Base-by-base conservation (phyloP, 2,888 invertebrate genomes). In the Chrysomela aeneicollis region DNA sequence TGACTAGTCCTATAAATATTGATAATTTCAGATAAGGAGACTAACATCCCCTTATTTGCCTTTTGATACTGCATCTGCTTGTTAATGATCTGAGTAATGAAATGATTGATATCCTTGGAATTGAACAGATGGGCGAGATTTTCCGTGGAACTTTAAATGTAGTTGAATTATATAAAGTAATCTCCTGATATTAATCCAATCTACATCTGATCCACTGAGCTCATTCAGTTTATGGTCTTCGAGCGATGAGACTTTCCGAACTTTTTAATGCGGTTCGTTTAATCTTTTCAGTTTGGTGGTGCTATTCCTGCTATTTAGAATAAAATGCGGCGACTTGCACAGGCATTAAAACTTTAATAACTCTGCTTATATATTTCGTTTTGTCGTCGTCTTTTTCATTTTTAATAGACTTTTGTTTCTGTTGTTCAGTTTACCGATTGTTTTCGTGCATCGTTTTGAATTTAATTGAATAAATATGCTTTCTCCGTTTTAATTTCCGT, bases 261-360 rank as follows among this genome's bases (percentile, higher is more conserved):
- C 62, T 64, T 65, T 69, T 69, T 69, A 67, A 64, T 64, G 67
- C 64, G 67, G 69, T 69, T 69, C 64, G 64, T 65, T 69, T 65
- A 69, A 69, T 69, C 65, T 67, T 59, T 69, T 63, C 63, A 64
- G 64, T 61, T 57, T 47, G 57, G 55, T 55, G 42, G n/a, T 57
- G 47, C 55, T 54, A 53, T 64, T 66, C 60, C 60, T 54, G 32
- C 66, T 62, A 69, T 64, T 69, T 64, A 58, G 62, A 69, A 64
- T 66, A 60, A 64, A 67, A 69, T 26, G 61, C 64, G 52, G 35
- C n/a, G 63, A 69, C 64, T 68, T 62, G 59, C 54, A 50, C 53
- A 55, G 46, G 55, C 61, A 61, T 68, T 66, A 59, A 63, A 66
- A 68, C 65, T 65, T 68, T 64, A 65, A 65, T 65, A 68, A 57